Conservation (phyloP, 2,797 vertebrate species). For the Otolemur crassicaudatus region DNA sequence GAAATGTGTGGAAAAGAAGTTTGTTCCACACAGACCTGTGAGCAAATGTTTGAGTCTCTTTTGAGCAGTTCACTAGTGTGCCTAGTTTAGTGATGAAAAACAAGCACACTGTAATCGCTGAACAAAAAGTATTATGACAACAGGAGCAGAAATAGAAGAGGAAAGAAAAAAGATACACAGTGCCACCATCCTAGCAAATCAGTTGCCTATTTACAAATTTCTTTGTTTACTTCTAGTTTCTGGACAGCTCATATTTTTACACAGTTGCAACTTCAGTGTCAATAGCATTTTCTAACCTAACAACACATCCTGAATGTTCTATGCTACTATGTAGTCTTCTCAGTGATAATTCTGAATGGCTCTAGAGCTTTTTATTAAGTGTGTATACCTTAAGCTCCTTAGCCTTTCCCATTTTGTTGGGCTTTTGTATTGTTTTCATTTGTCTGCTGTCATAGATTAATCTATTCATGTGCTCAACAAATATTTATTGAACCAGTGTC, state of each 20-base stretch:
- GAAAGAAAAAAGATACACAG: background rate
- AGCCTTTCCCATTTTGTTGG: background rate
- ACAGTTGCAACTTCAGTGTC: background rate
- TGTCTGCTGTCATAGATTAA: background rate
- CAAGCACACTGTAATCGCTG: background rate
- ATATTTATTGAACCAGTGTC: background rate
- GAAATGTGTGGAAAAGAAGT: background rate
- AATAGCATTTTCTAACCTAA: background rate
- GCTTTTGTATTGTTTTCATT: background rate
- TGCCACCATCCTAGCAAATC: background rate
- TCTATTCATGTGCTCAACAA: background rate
- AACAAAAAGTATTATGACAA: background rate
- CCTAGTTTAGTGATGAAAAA: constrained; percentile 1
- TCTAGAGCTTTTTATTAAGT: constrained; percentile 7
- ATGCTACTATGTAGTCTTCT: background rate
- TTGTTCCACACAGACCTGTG: background rate
- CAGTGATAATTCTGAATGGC: background rate
- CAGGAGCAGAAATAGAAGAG: constrained; percentile 26
- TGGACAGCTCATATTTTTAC: background rate
- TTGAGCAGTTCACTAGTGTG: background rate
- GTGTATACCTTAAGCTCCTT: background rate
- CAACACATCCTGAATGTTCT: background rate
- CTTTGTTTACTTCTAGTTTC: constrained; percentile 37
- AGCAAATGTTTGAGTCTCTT: background rate
- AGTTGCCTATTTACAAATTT: background rate